A percentile compares a stretch with the other conserved stretches of the same genome.
phyloP scores from a whole-genome alignment of 2,888 invertebrate species.

The Plebejus melissa region DNA sequence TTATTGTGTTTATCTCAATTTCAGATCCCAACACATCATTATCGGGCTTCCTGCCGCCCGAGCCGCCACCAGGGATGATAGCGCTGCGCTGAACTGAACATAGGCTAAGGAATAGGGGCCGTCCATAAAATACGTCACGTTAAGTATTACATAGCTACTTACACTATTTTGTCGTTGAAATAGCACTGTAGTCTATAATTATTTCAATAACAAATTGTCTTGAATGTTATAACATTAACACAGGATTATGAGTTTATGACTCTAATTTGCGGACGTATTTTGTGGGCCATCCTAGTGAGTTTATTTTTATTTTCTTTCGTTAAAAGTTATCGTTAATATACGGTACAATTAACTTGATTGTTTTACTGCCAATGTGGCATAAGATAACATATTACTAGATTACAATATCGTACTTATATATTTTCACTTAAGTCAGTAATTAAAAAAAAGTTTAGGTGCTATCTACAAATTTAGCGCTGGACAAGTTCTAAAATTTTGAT shows the following conservation, averaged over 20 bases:
- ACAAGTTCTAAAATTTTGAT: too few relatives aligned
- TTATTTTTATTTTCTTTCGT: constrained; percentile 15
- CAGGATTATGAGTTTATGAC: too few relatives aligned
- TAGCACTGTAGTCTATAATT: neutral
- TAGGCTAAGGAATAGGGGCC: neutral
- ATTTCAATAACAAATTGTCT: too few relatives aligned
- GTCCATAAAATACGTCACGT: neutral
- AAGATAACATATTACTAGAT: too few relatives aligned
- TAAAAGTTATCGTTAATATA: neutral
- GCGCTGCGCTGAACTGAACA: constrained; percentile 32
- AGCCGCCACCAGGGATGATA: constrained; percentile 61
- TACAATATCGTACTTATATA: too few relatives aligned
- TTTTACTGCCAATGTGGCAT: neutral
- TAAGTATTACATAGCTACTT: neutral
- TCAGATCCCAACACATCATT: constrained; percentile 51
- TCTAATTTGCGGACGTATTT: neutral
- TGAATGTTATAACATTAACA: too few relatives aligned
- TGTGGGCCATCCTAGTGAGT: neutral
- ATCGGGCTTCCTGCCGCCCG: constrained; percentile 59
- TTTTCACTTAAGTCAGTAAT: too few relatives aligned
- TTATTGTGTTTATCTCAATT: constrained; percentile 31
- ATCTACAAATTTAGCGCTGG: too few relatives aligned
- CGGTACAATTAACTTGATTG: neutral
- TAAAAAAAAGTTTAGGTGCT: too few relatives aligned
- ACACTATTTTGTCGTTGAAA: neutral